These are phyloP conservation scores for Zoroaster sp. DNA, from an alignment of 53 echinoderm and acorn worm species.

Conservation along the genomic window DNA sequence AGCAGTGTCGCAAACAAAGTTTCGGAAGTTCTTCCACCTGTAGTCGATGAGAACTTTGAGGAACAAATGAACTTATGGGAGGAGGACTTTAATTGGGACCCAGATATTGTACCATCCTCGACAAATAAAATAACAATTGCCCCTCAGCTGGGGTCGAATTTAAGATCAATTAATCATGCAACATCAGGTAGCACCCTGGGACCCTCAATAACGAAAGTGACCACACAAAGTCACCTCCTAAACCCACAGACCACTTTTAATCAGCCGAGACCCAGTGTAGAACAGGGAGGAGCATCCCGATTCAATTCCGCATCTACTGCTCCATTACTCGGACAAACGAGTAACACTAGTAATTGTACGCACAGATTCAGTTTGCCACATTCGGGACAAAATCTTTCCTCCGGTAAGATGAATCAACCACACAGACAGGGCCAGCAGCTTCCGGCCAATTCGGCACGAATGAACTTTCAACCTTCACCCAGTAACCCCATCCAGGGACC, in stretches of 20 bases:
- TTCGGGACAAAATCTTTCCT: background rate
- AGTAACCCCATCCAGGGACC: background rate
- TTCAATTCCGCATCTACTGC: background rate
- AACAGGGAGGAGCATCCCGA: background rate
- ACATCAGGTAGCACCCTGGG: background rate
- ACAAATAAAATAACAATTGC: too few species aligned
- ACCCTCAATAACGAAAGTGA: background rate
- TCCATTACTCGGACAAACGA: background rate
- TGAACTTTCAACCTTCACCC: conserved; percentile 2
- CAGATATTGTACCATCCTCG: background rate
- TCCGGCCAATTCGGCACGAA: conserved; percentile 12
- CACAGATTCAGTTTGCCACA: background rate
- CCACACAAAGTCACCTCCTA: background rate
- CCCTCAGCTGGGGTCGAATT: background rate
- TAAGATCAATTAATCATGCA: background rate
- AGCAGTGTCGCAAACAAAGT: background rate
- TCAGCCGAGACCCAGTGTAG: background rate
- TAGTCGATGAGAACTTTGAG: background rate
- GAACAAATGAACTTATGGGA: conserved; percentile 6
- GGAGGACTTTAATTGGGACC: conserved; percentile 31
- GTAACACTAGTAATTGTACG: background rate
- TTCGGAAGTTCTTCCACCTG: background rate
- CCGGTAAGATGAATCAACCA: background rate
- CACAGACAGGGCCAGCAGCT: background rate
- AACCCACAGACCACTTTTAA: background rate